phyloP scores from a whole-genome alignment of 2,113 vertebrate genomes.

The Acanthochromis polyacanthus region DNA sequence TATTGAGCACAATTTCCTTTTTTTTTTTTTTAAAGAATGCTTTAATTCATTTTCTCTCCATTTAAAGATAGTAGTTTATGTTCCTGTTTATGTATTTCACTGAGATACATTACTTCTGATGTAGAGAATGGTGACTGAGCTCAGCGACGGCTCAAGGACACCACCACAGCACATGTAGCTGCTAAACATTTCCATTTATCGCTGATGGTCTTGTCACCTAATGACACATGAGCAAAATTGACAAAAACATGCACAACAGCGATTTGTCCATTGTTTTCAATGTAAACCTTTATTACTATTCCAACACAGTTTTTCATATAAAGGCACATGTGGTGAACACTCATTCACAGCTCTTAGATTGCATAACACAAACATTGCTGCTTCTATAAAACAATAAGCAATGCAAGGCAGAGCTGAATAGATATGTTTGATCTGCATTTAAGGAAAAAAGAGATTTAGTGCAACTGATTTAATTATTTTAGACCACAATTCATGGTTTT shows the following conservation, averaged over 20 bases:
- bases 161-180: not conserved
- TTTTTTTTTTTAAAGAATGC: slow-evolving; percentile 5
- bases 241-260: slow-evolving; percentile 14
- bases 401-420: slow-evolving; percentile 27
- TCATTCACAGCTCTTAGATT: slow-evolving; percentile 46
- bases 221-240: not conserved
- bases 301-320: slow-evolving; percentile 62
- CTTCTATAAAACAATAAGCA: slow-evolving; percentile 33
- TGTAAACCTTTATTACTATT: slow-evolving; percentile 85
- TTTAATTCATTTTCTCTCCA: not conserved
- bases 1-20: not conserved
- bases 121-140: not conserved
- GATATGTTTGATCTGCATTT: slow-evolving; percentile 45
- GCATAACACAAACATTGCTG: slow-evolving; percentile 46
- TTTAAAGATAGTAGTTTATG: not conserved
- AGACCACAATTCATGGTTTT: slow-evolving; percentile 61
- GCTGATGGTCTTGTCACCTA: not conserved
- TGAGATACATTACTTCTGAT: not conserved
- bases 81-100: not conserved
- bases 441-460: slow-evolving; percentile 51
- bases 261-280: slow-evolving; percentile 74
- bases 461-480: slow-evolving; percentile 63
- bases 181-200: slow-evolving; percentile 9
- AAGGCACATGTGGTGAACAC: slow-evolving; percentile 76
- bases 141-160: slow-evolving; percentile 7